Conservation (phyloP, 2,113 vertebrate genomes). For the Natator depressus region DNA sequence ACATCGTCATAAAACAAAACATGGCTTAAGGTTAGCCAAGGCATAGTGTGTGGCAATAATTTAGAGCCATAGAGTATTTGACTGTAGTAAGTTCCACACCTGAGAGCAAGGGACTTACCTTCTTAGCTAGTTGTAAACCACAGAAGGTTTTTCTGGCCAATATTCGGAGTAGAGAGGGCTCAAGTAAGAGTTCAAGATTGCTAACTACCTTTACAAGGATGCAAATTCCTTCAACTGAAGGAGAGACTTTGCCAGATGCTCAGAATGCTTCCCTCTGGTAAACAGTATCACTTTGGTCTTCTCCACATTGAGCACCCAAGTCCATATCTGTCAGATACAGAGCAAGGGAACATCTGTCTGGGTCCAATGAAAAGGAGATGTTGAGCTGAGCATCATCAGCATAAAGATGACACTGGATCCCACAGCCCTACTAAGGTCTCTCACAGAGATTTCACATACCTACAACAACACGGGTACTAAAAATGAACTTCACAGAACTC, state of each 20-base stretch:
- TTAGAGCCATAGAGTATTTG: rapidly evolving
- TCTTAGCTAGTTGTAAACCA: not conserved
- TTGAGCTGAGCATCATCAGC: not conserved
- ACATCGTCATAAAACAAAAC: rapidly evolving
- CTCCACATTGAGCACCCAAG: not conserved
- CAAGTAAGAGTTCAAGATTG: not conserved
- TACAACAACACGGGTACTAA: not conserved
- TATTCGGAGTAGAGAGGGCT: not conserved
- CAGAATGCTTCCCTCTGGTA: not conserved
- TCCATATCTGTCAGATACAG: not conserved
- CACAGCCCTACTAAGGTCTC: not conserved
- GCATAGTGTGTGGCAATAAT: rapidly evolving
- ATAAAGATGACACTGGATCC: not conserved
- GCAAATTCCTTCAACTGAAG: not conserved
- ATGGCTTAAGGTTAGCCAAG: not conserved
- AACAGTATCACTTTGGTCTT: not conserved
- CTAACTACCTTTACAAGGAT: not conserved
- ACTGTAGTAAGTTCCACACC: not conserved
- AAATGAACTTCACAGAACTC: not conserved
- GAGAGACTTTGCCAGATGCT: not conserved
- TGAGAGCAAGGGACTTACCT: not conserved
- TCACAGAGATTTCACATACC: not conserved
- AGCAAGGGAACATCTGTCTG: not conserved
- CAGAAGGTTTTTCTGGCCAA: not conserved
- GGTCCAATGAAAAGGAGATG: not conserved